These are phyloP conservation scores for Pluvialis apricaria DNA, from an alignment of 2,113 vertebrate genomes.

Conservation along the genomic window DNA sequence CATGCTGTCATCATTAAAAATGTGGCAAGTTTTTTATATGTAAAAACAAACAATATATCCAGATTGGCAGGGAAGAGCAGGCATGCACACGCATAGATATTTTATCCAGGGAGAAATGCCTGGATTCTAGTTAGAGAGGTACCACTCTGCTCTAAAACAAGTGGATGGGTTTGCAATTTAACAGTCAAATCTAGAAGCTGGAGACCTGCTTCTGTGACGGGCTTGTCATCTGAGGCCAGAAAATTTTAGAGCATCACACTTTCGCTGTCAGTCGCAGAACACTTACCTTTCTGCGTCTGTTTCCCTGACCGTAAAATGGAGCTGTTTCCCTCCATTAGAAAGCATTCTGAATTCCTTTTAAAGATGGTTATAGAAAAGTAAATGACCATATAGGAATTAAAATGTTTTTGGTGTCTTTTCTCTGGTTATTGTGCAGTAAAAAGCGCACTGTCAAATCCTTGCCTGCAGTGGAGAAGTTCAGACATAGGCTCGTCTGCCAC, in stretches of 20 bases:
- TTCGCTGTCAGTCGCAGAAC: neutral
- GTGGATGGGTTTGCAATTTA: neutral
- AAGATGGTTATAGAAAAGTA: neutral
- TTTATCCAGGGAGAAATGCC: neutral
- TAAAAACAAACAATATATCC: slow-evolving; percentile 12
- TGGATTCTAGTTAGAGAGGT: neutral
- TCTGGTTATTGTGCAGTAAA: slow-evolving; percentile 22
- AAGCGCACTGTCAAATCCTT: neutral
- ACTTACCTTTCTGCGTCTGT: neutral
- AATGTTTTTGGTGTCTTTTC: neutral
- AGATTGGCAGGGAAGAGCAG: neutral
- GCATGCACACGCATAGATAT: neutral
- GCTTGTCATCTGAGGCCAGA: neutral
- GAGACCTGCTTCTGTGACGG: neutral
- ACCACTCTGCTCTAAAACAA: neutral
- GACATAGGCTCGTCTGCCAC: neutral
- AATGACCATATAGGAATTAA: slow-evolving; percentile 6
- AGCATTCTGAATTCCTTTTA: slow-evolving; percentile 18
- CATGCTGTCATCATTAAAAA: slow-evolving; percentile 18
- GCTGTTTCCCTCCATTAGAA: neutral
- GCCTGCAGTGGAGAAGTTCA: slow-evolving; percentile 35
- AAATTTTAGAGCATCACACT: neutral
- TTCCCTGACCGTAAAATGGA: neutral
- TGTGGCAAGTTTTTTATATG: neutral
- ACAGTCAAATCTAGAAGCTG: neutral